phyloP scores from a whole-genome alignment of 2,113 vertebrate species.

The Pseudopodoces humilis region DNA sequence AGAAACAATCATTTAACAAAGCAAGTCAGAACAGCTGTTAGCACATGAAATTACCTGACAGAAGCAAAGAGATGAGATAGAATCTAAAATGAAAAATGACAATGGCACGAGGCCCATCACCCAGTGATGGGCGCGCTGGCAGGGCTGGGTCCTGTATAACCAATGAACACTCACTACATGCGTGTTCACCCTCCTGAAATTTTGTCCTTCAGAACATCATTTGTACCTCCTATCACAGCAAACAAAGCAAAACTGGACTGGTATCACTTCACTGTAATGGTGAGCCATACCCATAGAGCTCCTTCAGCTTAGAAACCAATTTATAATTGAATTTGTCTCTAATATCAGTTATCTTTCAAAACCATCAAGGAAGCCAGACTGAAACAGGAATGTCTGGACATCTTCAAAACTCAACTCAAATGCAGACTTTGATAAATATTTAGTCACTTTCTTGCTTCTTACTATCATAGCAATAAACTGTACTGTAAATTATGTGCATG shows the following conservation, averaged over 20 bases:
- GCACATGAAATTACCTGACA: background rate
- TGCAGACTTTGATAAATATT: background rate
- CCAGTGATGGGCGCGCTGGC: background rate
- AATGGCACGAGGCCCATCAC: background rate
- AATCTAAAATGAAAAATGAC: background rate
- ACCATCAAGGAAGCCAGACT: background rate
- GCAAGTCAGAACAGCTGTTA: conserved; percentile 16
- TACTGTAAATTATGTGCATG: background rate
- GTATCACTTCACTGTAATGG: background rate
- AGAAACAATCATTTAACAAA: conserved; percentile 44
- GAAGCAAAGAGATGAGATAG: background rate
- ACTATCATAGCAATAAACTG: background rate
- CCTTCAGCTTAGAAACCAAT: background rate
- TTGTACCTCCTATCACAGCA: background rate
- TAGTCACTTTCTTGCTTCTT: background rate
- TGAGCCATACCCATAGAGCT: background rate
- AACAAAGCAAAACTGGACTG: background rate
- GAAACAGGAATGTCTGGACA: background rate
- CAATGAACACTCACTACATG: background rate
- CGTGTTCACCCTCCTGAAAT: background rate
- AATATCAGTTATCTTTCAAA: background rate
- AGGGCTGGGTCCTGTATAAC: background rate
- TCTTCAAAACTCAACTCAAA: background rate
- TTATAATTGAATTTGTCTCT: background rate
- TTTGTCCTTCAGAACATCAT: background rate